A percentile compares a stretch with the other conserved stretches of the same genome.
These are phyloP conservation scores for Neosilurus mollespiculum DNA, from an alignment of 2,797 vertebrate species.

Conservation along the genomic window DNA sequence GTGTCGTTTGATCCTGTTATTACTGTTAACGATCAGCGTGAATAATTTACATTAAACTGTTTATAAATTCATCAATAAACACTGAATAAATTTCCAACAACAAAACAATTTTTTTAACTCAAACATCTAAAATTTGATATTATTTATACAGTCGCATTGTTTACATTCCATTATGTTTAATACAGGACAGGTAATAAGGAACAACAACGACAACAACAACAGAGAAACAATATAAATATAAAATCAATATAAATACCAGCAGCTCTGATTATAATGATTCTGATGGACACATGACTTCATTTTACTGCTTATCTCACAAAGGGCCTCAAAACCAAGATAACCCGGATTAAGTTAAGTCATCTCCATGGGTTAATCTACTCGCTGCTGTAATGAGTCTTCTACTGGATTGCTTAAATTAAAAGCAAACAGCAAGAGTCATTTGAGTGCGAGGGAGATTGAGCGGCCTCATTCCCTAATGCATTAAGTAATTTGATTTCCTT, in stretches of 20 bases:
- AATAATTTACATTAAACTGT: not conserved
- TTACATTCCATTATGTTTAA: no score
- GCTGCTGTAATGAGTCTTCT: slow-evolving; percentile 78
- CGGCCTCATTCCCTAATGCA: slow-evolving; percentile 69
- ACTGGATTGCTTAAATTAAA: slow-evolving; percentile 79
- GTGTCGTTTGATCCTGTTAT: no score
- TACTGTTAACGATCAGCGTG: not conserved
- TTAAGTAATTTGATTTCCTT: slow-evolving; percentile 76
- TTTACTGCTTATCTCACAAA: slow-evolving; percentile 68
- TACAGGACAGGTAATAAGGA: no score
- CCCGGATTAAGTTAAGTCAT: slow-evolving; percentile 73
- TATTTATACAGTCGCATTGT: no score
- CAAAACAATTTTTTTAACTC: no score
- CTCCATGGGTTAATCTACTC: slow-evolving; percentile 72
- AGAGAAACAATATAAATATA: no score
- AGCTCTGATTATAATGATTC: not conserved
- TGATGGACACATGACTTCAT: slow-evolving; percentile 59
- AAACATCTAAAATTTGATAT: no score
- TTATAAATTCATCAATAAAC: not conserved
- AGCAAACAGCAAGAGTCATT: slow-evolving; percentile 79
- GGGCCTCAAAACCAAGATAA: slow-evolving; percentile 74
- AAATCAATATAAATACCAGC: not conserved
- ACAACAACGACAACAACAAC: no score
- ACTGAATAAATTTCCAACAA: not conserved
- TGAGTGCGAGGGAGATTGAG: slow-evolving; percentile 59